phyloP scores from a whole-genome alignment of 2,113 vertebrate species.

The Neogale vison region DNA sequence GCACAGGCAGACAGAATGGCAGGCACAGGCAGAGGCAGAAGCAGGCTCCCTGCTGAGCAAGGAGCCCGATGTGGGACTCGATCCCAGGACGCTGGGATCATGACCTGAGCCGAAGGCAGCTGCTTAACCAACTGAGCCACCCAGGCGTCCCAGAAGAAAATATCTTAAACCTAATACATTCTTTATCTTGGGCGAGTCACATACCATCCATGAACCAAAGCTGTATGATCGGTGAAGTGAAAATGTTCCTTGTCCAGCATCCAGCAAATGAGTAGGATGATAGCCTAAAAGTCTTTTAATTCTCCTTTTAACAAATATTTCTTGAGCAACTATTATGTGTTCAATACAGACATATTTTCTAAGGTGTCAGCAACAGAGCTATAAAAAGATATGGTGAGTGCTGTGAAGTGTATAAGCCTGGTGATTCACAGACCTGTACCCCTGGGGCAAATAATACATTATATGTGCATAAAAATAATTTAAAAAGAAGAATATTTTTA shows the following conservation, averaged over 20 bases:
- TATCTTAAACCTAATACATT: slow-evolving; percentile 28
- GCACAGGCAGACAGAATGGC: no score
- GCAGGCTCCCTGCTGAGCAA: no score
- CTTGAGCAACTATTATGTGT: not conserved
- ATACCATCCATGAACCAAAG: not conserved
- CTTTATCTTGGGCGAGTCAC: not conserved
- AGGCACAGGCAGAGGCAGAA: no score
- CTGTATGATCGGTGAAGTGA: slow-evolving; percentile 13
- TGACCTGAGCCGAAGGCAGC: no score
- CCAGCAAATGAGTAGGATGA: not conserved
- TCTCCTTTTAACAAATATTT: slow-evolving; percentile 42
- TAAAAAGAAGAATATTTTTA: not conserved
- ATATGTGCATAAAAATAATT: no score
- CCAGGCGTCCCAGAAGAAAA: slow-evolving; percentile 57
- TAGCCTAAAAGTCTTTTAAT: not conserved
- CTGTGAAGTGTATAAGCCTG: no score
- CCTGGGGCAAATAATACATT: no score
- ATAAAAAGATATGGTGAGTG: not conserved
- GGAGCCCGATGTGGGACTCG: no score
- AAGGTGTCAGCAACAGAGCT: not conserved
- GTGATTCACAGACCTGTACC: no score
- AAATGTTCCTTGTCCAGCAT: slow-evolving; percentile 43
- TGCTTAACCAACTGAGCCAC: no score
- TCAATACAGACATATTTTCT: slow-evolving; percentile 30
- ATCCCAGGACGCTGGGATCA: no score